Evolutionary conservation across 2,888 invertebrate genomes (phyloP).

Genomic region (Cyaniris semiargus): DNA sequence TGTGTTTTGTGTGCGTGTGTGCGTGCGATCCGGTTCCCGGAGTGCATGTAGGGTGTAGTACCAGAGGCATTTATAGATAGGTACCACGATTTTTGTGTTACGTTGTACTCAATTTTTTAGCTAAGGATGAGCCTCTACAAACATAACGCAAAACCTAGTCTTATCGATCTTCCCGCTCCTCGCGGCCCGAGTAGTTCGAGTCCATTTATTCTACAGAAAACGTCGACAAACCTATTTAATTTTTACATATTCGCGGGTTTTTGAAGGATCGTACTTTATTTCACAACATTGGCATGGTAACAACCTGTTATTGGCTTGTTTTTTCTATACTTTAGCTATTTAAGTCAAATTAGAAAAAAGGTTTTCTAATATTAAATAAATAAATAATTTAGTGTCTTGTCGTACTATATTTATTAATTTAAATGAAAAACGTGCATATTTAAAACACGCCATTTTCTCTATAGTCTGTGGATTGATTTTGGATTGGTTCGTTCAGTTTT

Average conservation of each 20-base stretch:
- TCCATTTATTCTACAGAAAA: not conserved
- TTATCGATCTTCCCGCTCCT: not conserved
- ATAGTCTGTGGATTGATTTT: too few relatives aligned
- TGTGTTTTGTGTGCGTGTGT: slow-evolving; percentile 48
- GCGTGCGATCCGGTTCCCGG: slow-evolving; percentile 65
- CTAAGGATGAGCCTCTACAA: not conserved
- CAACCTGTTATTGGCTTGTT: too few relatives aligned
- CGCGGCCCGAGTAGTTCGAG: not conserved
- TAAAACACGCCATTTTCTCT: too few relatives aligned
- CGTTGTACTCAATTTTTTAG: not conserved
- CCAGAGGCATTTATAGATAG: slow-evolving; percentile 55
- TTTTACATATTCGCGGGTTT: not conserved
- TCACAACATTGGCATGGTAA: too few relatives aligned
- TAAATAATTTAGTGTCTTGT: too few relatives aligned
- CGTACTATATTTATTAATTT: too few relatives aligned
- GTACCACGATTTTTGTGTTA: slow-evolving; percentile 31
- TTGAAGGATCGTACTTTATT: not conserved
- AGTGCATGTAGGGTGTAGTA: slow-evolving; percentile 59
- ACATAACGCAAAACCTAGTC: not conserved
- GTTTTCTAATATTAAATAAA: too few relatives aligned
- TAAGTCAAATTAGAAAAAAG: too few relatives aligned
- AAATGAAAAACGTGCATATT: too few relatives aligned
- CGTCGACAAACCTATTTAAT: too few relatives aligned
- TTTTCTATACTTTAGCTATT: too few relatives aligned
- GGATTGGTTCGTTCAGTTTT: too few relatives aligned